Conservation (phyloP, 1,140 invertebrate genomes). For the Callitettix versicolor region DNA sequence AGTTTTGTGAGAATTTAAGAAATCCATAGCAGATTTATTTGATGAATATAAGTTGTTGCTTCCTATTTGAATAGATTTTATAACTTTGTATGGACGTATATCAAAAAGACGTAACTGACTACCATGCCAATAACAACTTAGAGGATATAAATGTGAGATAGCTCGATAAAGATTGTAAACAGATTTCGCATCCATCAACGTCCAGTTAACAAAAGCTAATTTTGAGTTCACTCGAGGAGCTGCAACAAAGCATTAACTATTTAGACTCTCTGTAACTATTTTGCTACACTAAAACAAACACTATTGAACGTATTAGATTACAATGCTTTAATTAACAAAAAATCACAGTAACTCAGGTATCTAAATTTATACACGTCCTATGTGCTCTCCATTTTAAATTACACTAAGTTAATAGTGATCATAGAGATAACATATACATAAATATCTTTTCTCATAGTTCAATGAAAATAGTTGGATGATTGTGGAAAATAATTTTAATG, state of each 20-base stretch:
- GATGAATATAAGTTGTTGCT: neutral
- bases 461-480: too few relatives aligned
- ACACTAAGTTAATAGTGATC: too few relatives aligned
- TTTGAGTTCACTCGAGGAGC: constrained; percentile 55
- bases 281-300: too few relatives aligned
- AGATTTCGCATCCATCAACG: constrained; percentile 42
- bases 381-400: too few relatives aligned
- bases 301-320: too few relatives aligned
- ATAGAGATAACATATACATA: too few relatives aligned
- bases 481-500: too few relatives aligned
- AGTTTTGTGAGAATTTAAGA: constrained; percentile 13
- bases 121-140: constrained; percentile 39
- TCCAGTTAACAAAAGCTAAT: constrained; percentile 51
- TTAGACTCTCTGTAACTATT: constrained; percentile 50
- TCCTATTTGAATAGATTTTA: neutral
- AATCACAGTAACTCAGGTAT: too few relatives aligned
- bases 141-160: constrained; percentile 46
- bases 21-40: constrained; percentile 18
- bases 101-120: constrained; percentile 12
- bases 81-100: constrained; percentile 9
- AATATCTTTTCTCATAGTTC: too few relatives aligned
- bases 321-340: too few relatives aligned
- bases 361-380: too few relatives aligned
- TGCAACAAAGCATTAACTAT: constrained; percentile 28
- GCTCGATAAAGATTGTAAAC: constrained; percentile 56